Conservation (phyloP, 2,888 invertebrate species). For the Drosophila prolongata region DNA sequence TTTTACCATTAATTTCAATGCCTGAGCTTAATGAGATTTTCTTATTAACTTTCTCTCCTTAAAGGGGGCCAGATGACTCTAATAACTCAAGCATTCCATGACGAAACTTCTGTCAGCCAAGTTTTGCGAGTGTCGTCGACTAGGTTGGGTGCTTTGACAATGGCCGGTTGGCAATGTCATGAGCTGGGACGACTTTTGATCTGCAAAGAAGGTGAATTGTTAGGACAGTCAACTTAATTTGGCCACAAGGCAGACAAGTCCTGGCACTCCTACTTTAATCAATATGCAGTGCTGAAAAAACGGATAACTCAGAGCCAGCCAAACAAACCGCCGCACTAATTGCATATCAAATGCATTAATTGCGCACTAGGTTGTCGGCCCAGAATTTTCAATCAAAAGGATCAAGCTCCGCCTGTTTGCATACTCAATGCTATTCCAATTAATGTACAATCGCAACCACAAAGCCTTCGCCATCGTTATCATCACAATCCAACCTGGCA, state of each 20-base stretch:
- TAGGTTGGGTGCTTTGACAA: constrained; percentile 12
- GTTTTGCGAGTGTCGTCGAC: constrained; percentile 38
- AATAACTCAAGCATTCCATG: constrained; percentile 16
- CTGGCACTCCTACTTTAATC: too few relatives aligned
- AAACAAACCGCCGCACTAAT: constrained; percentile 25
- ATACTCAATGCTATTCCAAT: constrained; percentile 39
- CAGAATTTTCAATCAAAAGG: constrained; percentile 28
- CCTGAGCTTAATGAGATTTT: constrained; percentile 11
- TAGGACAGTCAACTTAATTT: constrained; percentile 19
- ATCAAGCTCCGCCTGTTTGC: constrained; percentile 4
- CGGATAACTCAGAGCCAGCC: neutral
- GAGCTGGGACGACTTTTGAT: constrained; percentile 11
- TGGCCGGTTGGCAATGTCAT: constrained; percentile 35
- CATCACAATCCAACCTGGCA: constrained; percentile 9
- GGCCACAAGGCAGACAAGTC: constrained; percentile 2
- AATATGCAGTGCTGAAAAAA: neutral
- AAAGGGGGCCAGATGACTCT: constrained; percentile 6
- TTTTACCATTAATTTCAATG: constrained; percentile 11
- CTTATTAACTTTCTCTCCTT: constrained; percentile 11
- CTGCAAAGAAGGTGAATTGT: constrained; percentile 3
- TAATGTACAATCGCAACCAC: constrained; percentile 39
- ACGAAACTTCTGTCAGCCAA: constrained; percentile 1
- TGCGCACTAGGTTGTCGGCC: constrained; percentile 6
- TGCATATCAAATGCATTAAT: constrained; percentile 44
- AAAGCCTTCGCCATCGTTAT: constrained; percentile 20